phyloP scores from a whole-genome alignment of 2,113 vertebrate species.

The Strix uralensis region DNA sequence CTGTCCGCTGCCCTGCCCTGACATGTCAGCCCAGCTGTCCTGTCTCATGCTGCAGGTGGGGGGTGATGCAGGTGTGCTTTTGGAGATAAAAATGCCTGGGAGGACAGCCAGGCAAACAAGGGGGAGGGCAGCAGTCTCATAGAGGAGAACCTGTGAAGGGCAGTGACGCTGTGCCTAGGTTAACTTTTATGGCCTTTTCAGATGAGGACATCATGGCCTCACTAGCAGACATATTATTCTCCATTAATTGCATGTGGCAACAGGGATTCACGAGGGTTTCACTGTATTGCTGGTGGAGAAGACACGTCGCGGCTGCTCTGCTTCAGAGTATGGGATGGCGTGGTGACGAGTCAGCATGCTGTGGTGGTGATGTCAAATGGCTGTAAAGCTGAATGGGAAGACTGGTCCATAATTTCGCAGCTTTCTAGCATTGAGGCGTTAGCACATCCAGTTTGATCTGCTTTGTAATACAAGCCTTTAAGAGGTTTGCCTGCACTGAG shows the following conservation, averaged over 20 bases:
- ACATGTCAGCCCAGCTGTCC: neutral
- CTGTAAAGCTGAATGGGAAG: neutral
- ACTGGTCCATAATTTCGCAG: neutral
- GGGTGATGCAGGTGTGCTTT: neutral
- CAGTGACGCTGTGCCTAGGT: neutral
- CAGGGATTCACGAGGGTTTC: neutral
- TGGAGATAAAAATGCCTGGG: neutral
- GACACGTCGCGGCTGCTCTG: fast-evolving
- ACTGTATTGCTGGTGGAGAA: neutral
- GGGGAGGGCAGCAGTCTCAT: neutral
- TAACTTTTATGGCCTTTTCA: neutral
- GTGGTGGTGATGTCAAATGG: neutral
- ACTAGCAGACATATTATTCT: neutral
- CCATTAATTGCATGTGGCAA: neutral
- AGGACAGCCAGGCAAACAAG: neutral
- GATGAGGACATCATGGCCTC: neutral
- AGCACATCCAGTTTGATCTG: neutral
- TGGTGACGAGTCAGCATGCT: neutral
- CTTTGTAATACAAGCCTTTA: neutral
- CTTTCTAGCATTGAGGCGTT: neutral
- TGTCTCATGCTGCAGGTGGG: neutral
- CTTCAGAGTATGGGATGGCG: neutral
- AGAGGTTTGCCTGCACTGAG: neutral
- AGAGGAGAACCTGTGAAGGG: neutral
- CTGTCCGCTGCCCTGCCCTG: neutral